Conservation (phyloP, 2,797 vertebrate genomes). For the Taeniopygia guttata region DNA sequence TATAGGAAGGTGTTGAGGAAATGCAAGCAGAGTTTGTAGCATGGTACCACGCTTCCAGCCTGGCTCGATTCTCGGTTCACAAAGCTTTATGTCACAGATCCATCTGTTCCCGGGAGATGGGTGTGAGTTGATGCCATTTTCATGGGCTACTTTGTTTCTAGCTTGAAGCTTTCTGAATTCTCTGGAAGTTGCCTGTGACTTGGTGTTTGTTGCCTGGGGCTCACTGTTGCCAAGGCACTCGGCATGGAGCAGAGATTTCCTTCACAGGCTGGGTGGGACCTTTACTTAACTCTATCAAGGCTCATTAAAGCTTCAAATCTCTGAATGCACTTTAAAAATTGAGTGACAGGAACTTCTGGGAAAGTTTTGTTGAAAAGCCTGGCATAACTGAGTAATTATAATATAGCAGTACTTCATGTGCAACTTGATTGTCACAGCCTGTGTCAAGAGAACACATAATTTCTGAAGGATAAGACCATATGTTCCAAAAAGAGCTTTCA, state of each 20-base stretch:
- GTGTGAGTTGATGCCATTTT: conserved; percentile 15
- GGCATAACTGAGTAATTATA: conserved; percentile 59
- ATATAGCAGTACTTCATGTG: conserved; percentile 64
- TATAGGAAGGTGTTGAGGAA: conserved; percentile 37
- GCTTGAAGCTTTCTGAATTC: conserved; percentile 23
- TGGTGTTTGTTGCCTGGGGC: conserved; percentile 11
- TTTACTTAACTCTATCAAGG: conserved; percentile 35
- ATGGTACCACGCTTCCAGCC: neutral
- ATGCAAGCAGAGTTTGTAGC: neutral
- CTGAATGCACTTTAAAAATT: conserved; percentile 49
- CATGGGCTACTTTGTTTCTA: conserved; percentile 27
- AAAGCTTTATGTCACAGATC: conserved; percentile 24
- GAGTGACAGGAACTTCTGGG: conserved; percentile 68
- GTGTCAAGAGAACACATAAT: conserved; percentile 64
- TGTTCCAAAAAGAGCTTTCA: conserved; percentile 59
- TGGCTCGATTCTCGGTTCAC: neutral
- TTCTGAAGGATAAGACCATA: conserved; percentile 67
- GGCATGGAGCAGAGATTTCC: neutral
- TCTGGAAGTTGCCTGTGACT: neutral
- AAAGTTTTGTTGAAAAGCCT: conserved; percentile 63
- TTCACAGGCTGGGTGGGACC: conserved; percentile 41
- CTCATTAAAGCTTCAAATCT: conserved; percentile 65
- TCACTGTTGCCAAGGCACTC: conserved; percentile 5
- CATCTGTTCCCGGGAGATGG: conserved; percentile 59
- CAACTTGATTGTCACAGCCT: conserved; percentile 66